phyloP scores from a whole-genome alignment of 1,140 invertebrate genomes.

The Dreissena polymorpha region DNA sequence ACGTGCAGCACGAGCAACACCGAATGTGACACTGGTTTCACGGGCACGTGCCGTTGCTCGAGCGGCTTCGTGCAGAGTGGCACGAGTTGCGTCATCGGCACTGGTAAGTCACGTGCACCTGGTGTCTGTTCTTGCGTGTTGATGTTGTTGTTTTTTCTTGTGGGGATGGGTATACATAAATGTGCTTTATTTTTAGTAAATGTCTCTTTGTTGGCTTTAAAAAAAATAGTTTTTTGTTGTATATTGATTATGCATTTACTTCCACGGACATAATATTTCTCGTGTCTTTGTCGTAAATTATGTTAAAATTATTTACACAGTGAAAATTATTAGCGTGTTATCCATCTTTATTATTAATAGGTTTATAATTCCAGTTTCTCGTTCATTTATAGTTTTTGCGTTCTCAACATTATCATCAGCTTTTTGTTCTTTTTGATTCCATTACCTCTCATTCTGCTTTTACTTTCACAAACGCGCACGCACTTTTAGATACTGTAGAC shows the following conservation, averaged over 20 bases:
- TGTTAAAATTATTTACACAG: not conserved
- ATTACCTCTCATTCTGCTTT: too few species aligned
- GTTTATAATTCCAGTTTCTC: too few species aligned
- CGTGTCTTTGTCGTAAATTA: not conserved
- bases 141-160: not conserved
- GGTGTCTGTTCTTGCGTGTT: not conserved
- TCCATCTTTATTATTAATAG: too few species aligned
- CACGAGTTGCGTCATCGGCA: not conserved
- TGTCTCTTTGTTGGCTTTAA: too few species aligned
- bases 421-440: too few species aligned
- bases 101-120: constrained; percentile 13
- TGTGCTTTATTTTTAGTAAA: not conserved
- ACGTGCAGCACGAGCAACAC: constrained; percentile 6
- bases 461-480: too few species aligned
- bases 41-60: constrained; percentile 3
- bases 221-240: too few species aligned
- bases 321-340: too few species aligned
- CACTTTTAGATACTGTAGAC: not conserved
- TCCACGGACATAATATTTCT: not conserved
- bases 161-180: not conserved
- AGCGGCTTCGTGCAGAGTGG: constrained; percentile 8
- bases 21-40: not conserved
- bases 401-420: too few species aligned
- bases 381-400: too few species aligned
- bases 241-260: not conserved